These are phyloP conservation scores for Xiphophorus birchmanni DNA, from an alignment of 2,797 vertebrate genomes.

Conservation along the genomic window DNA sequence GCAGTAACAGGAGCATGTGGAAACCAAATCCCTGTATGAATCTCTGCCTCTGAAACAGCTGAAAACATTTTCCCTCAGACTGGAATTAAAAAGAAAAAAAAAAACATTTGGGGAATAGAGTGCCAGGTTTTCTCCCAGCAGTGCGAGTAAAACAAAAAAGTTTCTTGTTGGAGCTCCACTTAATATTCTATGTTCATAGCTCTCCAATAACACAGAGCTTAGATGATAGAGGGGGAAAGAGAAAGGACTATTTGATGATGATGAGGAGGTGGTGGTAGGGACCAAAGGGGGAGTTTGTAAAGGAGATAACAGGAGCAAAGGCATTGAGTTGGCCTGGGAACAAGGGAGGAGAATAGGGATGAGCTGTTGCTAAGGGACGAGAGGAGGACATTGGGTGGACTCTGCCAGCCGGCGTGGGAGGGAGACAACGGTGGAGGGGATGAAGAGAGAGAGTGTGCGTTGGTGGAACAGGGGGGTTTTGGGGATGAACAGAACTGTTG, in stretches of 20 bases:
- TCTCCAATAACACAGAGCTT: constrained; percentile 48
- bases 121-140: constrained; percentile 40
- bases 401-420: constrained; percentile 67
- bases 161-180: constrained; percentile 46
- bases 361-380: constrained; percentile 75
- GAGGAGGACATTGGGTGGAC: constrained; percentile 70
- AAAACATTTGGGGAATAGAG: constrained; percentile 31
- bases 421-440: constrained; percentile 50
- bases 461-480: constrained; percentile 55
- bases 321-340: constrained; percentile 58
- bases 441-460: constrained; percentile 59
- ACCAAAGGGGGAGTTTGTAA: constrained; percentile 49
- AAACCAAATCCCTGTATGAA: constrained; percentile 49
- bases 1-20: constrained; percentile 40
- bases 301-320: constrained; percentile 34
- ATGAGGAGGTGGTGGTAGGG: constrained; percentile 44
- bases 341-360: constrained; percentile 64
- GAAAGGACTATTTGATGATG: constrained; percentile 51
- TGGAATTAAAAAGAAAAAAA: constrained; percentile 26
- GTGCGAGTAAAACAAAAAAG: constrained; percentile 32
- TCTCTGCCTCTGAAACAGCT: constrained; percentile 50
- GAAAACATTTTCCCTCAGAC: constrained; percentile 56
- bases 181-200: constrained; percentile 56
- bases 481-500: constrained; percentile 71
- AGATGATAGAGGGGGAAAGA: constrained; percentile 46